Base-by-base conservation (phyloP, 2,113 vertebrate genomes). In the Rhipidura dahli region DNA sequence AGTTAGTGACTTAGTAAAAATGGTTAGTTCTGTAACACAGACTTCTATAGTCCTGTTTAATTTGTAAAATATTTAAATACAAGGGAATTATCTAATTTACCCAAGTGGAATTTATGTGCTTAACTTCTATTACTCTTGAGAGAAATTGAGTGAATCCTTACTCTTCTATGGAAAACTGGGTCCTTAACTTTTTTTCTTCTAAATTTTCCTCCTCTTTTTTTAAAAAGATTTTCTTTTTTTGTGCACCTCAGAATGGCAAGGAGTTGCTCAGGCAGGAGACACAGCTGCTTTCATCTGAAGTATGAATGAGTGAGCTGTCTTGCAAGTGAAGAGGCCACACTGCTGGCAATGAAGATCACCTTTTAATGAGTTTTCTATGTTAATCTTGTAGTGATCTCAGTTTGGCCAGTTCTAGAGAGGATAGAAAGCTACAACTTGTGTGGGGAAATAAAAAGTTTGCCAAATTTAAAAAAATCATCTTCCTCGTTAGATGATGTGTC, bases 381-480 rank as follows among this genome's bases (percentile, higher is more conserved):
- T 96, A 97, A 96, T 97, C 70, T 94, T 90, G 42, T 30, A 63
- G 53, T 91, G 56, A 90, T 96, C 68, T 91, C 61, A 19, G 56
- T 71, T 69, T 94, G 82, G 56, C 50, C 37, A 37, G 40, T 83
- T 89, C 47, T 73, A 33, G 47, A 90, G 81, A 19, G 95, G 84
- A 61, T 65, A 79, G 88, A 64, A 91, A 85, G 37, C 83, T 94
- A 89, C 75, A 28, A 94, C 26, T 86, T 56, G n/a, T 79, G 45
- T 47, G 44, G 66, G 72, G 83, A 94, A 83, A 89, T 89, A 71
- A 94, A 69, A 93, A 75, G 20, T 63, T 89, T 79, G 86, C 68
- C 70, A 82, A 85, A 68, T 47, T 85, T 47, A 61, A 64, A 90
- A 88, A 93, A 89, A 70, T 84, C 20, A 50, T 86, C 61, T 63